Evolutionary conservation across 2,797 vertebrate species (phyloP).

Genomic region (Centropyge bicolor): DNA sequence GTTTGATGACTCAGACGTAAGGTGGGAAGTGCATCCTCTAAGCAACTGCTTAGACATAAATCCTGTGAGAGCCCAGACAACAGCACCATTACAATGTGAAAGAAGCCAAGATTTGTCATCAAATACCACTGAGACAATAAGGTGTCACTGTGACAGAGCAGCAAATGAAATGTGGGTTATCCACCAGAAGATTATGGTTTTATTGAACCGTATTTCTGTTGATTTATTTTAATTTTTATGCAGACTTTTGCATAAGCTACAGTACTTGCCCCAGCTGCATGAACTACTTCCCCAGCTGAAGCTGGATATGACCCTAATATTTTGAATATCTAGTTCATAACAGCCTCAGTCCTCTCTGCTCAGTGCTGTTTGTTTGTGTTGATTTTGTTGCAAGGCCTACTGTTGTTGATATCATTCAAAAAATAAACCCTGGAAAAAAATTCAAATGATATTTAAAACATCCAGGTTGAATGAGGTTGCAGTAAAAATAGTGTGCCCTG

Average conservation of each 20-base stretch:
- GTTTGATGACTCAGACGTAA: conserved; percentile 17
- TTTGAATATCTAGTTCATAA: conserved; percentile 1
- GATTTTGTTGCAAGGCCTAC: neutral
- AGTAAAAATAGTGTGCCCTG: neutral
- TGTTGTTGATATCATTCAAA: conserved; percentile 7
- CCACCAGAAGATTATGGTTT: neutral
- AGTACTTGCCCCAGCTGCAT: neutral
- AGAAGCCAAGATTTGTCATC: neutral
- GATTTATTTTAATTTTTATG: neutral
- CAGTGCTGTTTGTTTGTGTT: neutral
- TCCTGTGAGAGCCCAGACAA: neutral
- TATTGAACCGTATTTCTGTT: neutral
- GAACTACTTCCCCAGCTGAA: neutral
- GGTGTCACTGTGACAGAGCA: conserved; percentile 2
- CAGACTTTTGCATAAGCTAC: neutral
- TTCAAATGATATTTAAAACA: conserved; percentile 59
- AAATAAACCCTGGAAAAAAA: conserved; percentile 31
- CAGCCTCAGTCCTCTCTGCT: conserved; percentile 1
- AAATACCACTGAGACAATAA: conserved; percentile 1
- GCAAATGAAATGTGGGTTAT: neutral
- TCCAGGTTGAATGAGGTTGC: neutral
- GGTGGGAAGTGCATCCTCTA: conserved; percentile 19
- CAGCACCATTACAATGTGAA: neutral
- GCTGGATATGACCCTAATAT: neutral
- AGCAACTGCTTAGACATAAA: neutral